These are phyloP conservation scores for Mola mola DNA, from an alignment of 2,113 vertebrate genomes.

Conservation along the genomic window DNA sequence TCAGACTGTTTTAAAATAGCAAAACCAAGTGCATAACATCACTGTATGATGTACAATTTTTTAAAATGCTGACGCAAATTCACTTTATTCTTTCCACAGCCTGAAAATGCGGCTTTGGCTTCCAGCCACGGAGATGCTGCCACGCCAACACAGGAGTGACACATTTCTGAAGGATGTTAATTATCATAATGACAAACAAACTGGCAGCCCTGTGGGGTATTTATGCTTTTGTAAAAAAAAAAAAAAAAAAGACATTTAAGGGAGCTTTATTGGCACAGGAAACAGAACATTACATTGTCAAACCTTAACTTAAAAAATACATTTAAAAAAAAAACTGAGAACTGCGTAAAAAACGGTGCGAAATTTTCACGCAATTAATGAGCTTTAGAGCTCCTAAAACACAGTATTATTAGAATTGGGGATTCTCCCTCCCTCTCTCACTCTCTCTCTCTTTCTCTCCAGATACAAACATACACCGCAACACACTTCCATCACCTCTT, in stretches of 20 bases:
- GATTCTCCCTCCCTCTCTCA: not conserved
- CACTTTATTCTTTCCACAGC: not conserved
- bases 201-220: not conserved
- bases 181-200: not conserved
- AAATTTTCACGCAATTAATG: too few species aligned
- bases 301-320: too few species aligned
- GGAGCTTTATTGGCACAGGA: not conserved
- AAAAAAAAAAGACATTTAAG: too few species aligned
- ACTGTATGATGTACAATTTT: too few species aligned
- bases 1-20: not conserved
- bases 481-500: conserved; percentile 40
- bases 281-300: too few species aligned
- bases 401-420: not conserved
- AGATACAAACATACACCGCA: conserved; percentile 4
- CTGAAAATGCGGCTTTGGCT: too few species aligned
- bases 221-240: not conserved
- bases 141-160: conserved; percentile 3
- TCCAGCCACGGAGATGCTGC: not conserved
- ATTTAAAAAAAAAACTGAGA: too few species aligned
- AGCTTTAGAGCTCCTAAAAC: not conserved
- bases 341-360: too few species aligned
- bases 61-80: not conserved
- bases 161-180: not conserved
- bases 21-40: too few species aligned
- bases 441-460: conserved; percentile 9